A percentile compares a stretch with the other conserved stretches of the same genome.
Evolutionary conservation across 1,140 invertebrate genomes (phyloP).

Genomic region (Drosophila tsacasi): DNA sequence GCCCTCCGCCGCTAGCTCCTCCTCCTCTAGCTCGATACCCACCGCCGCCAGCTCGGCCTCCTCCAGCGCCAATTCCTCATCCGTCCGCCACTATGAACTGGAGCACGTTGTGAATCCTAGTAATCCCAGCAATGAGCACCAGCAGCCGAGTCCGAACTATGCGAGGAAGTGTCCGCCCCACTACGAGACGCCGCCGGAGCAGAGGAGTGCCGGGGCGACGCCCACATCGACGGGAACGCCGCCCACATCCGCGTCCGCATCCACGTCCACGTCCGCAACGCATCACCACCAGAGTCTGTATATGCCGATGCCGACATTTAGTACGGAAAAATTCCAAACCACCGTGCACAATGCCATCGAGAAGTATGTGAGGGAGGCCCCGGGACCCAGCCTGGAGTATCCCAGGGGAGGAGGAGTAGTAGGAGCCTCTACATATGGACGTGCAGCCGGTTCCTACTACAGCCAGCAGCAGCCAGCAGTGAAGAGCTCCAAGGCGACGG

Average conservation of each 20-base stretch:
- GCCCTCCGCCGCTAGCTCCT: constrained; percentile 8
- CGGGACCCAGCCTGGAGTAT: constrained; percentile 63
- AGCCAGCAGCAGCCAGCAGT: not conserved
- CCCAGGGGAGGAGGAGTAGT: constrained; percentile 12
- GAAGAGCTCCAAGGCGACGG: constrained; percentile 13
- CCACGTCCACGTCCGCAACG: constrained; percentile 3
- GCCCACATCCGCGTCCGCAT: constrained; percentile 6
- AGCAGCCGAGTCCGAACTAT: constrained; percentile 78
- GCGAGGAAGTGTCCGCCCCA: constrained; percentile 77
- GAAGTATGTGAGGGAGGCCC: constrained; percentile 65
- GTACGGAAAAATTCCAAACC: constrained; percentile 71
- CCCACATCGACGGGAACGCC: constrained; percentile 20
- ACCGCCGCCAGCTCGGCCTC: constrained; percentile 8
- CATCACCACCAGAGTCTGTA: constrained; percentile 72
- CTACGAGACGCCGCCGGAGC: constrained; percentile 59
- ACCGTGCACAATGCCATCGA: constrained; percentile 74
- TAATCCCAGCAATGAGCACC: constrained; percentile 68
- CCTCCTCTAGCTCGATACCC: not conserved
- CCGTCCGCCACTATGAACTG: constrained; percentile 51
- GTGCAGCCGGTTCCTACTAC: constrained; percentile 4
- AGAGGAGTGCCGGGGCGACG: constrained; percentile 41
- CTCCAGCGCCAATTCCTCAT: constrained; percentile 16
- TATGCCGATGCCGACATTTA: constrained; percentile 76
- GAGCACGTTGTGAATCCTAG: constrained; percentile 78
- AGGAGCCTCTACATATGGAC: constrained; percentile 6